Evolutionary conservation across 2,888 invertebrate species (phyloP).

Genomic region (Leucoptera coffeella): DNA sequence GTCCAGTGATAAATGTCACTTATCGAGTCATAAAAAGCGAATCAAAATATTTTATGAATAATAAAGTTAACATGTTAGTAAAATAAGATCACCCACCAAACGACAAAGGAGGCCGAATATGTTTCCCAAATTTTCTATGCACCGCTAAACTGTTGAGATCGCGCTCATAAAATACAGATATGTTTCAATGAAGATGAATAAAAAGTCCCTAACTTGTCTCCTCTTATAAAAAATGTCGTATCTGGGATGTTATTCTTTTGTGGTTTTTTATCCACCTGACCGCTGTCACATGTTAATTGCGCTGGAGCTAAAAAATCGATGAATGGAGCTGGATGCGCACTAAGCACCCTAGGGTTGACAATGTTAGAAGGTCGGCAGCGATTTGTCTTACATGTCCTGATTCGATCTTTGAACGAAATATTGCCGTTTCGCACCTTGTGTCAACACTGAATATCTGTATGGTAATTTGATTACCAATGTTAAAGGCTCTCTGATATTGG

Average conservation of each 20-base stretch:
- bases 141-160: conserved; percentile 23
- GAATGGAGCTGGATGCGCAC: conserved; percentile 21
- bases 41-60: conserved; percentile 49
- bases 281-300: conserved; percentile 45
- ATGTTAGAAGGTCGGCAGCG: conserved; percentile 17
- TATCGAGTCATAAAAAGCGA: conserved; percentile 39
- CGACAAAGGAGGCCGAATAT: conserved; percentile 29
- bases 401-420: conserved; percentile 25
- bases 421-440: conserved; percentile 32
- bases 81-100: conserved; percentile 33
- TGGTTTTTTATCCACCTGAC: conserved; percentile 22
- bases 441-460: too few relatives aligned
- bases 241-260: conserved; percentile 25
- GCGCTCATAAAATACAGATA: conserved; percentile 39
- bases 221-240: conserved; percentile 17
- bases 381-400: conserved; percentile 42
- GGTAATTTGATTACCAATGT: too few relatives aligned
- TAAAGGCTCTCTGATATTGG: too few relatives aligned
- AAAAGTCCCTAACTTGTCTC: conserved; percentile 17
- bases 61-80: conserved; percentile 48
- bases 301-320: conserved; percentile 32
- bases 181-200: conserved; percentile 37
- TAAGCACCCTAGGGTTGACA: conserved; percentile 38
- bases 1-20: too few relatives aligned
- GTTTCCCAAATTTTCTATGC: conserved; percentile 27